Percentiles rank a stretch among this genome's conserved stretches.
Evolutionary conservation across 2,797 vertebrate genomes (phyloP).

Genomic region (Ispidina picta): DNA sequence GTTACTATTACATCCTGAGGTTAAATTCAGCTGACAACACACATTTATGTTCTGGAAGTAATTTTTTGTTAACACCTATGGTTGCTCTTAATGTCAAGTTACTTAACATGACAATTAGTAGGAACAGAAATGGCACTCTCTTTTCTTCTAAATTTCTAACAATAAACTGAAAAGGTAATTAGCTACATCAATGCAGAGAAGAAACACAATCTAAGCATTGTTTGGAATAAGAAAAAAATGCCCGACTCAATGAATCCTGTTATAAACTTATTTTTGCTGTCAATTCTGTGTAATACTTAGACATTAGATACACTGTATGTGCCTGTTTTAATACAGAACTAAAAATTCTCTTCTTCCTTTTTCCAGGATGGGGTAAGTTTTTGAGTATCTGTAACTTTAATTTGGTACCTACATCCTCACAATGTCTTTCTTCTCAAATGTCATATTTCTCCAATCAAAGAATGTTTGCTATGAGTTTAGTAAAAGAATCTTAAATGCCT

Average conservation of each 20-base stretch:
- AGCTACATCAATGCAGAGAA: background rate
- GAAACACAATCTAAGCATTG: background rate
- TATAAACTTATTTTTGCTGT: background rate
- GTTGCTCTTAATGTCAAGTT: constrained; percentile 17
- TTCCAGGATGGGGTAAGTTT: background rate
- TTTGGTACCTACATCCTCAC: background rate
- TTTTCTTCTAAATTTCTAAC: constrained; percentile 26
- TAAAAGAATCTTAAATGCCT: background rate
- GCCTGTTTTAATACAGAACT: background rate
- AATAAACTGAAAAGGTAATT: background rate
- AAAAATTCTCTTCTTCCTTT: background rate
- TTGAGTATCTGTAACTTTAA: background rate
- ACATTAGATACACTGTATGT: background rate
- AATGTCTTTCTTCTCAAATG: background rate
- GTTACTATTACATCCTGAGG: constrained; percentile 32
- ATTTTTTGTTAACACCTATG: constrained; percentile 65
- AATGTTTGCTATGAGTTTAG: background rate
- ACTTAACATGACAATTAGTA: constrained; percentile 49
- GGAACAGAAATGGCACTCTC: background rate
- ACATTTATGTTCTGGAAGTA: constrained; percentile 61
- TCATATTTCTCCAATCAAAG: background rate
- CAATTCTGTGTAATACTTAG: background rate
- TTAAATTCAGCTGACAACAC: constrained; percentile 62
- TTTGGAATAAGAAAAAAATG: background rate
- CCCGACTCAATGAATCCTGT: background rate